A percentile compares a stretch with the other conserved stretches of the same genome.
Conservation (phyloP, 2,797 vertebrate species). For the Limosa lapponica region DNA sequence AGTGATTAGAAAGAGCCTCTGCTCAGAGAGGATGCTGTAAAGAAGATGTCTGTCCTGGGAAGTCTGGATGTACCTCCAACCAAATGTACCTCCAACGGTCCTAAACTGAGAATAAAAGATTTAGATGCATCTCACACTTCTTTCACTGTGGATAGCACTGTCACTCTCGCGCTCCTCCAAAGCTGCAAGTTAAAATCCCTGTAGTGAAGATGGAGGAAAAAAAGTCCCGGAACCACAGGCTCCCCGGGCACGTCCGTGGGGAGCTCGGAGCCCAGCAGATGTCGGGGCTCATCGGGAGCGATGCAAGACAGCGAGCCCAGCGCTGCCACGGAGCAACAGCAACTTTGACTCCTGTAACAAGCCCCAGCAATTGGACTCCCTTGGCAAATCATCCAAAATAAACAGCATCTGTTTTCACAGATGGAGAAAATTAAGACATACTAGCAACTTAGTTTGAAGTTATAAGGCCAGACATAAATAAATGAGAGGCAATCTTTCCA, state of each 20-base stretch:
- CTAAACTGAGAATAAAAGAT: background rate
- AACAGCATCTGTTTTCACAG: constrained; percentile 72
- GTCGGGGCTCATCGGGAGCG: background rate
- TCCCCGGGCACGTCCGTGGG: rapidly evolving
- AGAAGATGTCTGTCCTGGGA: background rate
- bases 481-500: constrained; percentile 61
- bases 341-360: constrained; percentile 31
- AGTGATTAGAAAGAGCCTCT: background rate
- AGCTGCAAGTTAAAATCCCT: background rate
- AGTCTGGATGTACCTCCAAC: background rate
- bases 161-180: rapidly evolving
- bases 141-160: rapidly evolving
- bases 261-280: background rate
- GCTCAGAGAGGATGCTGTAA: background rate
- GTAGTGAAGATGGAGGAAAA: rapidly evolving
- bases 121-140: background rate
- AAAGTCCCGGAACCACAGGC: rapidly evolving
- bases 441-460: constrained; percentile 64
- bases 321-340: background rate
- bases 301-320: background rate
- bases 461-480: constrained; percentile 69
- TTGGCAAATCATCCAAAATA: constrained; percentile 65
- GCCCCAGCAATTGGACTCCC: constrained; percentile 59
- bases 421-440: constrained; percentile 67
- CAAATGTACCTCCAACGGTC: background rate